These are phyloP conservation scores for Muscicapa adusta DNA, from an alignment of 2,113 vertebrate species.

Conservation along the genomic window DNA sequence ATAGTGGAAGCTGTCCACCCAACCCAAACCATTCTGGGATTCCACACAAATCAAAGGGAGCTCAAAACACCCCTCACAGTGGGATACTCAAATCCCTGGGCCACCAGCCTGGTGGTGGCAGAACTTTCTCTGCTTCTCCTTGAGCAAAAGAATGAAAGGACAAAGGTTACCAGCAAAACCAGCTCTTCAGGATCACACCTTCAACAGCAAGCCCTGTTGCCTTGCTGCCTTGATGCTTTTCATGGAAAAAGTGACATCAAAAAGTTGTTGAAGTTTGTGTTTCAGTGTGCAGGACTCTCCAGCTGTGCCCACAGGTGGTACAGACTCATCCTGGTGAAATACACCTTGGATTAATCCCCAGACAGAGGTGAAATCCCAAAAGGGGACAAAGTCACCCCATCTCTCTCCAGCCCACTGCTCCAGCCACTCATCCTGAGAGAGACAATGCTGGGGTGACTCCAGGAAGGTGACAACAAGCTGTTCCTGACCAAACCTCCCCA, in stretches of 20 bases:
- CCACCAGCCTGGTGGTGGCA: background rate
- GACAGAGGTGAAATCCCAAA: background rate
- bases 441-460: fast-evolving
- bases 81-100: background rate
- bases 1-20: background rate
- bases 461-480: background rate
- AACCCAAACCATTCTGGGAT: background rate
- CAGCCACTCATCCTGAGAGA: background rate
- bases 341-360: background rate
- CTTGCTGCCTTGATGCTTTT: background rate
- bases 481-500: background rate
- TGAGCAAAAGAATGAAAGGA: background rate
- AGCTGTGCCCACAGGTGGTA: fast-evolving
- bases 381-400: fast-evolving
- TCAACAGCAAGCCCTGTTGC: background rate
- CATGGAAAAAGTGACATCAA: background rate
- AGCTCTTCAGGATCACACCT: background rate
- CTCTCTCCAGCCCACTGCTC: background rate
- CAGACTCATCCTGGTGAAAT: background rate
- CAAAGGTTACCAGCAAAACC: background rate
- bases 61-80: background rate
- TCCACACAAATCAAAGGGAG: background rate
- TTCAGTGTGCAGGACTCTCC: background rate
- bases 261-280: background rate
- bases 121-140: background rate